Conservation (phyloP, 92 coral and sea anemone species). For the Blastomussa wellsi region DNA sequence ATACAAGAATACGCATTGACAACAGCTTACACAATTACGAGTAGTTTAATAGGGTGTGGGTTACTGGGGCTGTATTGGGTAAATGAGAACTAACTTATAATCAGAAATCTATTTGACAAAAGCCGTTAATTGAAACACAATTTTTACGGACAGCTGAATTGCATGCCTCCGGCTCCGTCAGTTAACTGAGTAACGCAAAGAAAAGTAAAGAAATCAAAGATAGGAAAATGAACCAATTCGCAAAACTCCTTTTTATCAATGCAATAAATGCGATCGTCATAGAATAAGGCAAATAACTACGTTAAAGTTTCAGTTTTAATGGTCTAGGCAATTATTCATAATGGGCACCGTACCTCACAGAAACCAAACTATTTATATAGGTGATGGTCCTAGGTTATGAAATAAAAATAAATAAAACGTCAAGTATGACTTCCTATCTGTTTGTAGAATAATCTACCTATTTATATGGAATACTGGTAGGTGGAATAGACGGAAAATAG, state of each 20-base stretch:
- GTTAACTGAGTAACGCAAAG: too few relatives aligned
- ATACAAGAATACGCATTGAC: too few relatives aligned
- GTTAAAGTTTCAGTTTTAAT: not conserved
- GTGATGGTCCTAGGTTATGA: conserved; percentile 19
- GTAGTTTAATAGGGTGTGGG: not conserved
- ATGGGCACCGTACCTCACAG: not conserved
- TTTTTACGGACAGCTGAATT: too few relatives aligned
- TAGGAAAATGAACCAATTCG: not conserved
- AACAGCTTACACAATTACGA: too few relatives aligned
- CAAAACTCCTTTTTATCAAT: not conserved
- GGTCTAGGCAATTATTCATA: conserved; percentile 18
- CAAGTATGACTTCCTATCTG: not conserved
- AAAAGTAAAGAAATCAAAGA: not conserved
- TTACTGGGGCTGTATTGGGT: not conserved
- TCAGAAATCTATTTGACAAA: not conserved
- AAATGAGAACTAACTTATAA: too few relatives aligned
- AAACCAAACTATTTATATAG: conserved; percentile 34
- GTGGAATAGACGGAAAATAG: not conserved
- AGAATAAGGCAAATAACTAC: not conserved
- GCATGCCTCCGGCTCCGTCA: too few relatives aligned
- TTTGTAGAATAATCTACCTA: not conserved
- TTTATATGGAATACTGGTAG: too few relatives aligned
- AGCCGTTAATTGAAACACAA: too few relatives aligned
- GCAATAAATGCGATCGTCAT: not conserved
- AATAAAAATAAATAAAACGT: not conserved